Conservation (phyloP, 2,797 vertebrate genomes). For the Pterois miles region DNA sequence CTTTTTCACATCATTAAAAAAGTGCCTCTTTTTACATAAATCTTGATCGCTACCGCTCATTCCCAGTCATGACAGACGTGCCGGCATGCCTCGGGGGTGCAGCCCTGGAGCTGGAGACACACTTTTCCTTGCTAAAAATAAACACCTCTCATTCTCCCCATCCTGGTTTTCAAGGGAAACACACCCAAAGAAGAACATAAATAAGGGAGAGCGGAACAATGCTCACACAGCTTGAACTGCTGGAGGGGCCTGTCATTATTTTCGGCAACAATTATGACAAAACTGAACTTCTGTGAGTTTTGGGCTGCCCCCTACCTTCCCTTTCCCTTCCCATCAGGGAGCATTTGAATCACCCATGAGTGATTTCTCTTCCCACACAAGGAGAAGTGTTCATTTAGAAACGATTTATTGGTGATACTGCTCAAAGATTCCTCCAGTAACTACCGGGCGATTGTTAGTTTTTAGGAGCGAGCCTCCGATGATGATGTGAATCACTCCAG, state of each 20-base stretch:
- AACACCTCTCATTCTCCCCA: constrained; percentile 22
- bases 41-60: constrained; percentile 11
- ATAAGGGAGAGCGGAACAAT: constrained; percentile 38
- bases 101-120: constrained; percentile 43
- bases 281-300: constrained; percentile 25
- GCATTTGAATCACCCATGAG: constrained; percentile 42
- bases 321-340: constrained; percentile 1
- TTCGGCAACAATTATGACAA: constrained; percentile 52
- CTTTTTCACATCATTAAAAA: constrained; percentile 17
- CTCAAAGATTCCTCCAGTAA: constrained; percentile 3
- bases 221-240: constrained; percentile 43
- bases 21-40: constrained; percentile 9
- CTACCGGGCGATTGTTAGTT: neutral
- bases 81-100: constrained; percentile 35
- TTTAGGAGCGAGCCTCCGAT: neutral
- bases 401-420: constrained; percentile 21
- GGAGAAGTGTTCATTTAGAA: constrained; percentile 16
- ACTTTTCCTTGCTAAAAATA: constrained; percentile 63
- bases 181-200: constrained; percentile 24
- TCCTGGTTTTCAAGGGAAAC: constrained; percentile 34
- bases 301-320: neutral
- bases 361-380: constrained; percentile 23
- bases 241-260: constrained; percentile 45
- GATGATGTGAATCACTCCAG: neutral
- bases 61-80: constrained; percentile 31